Conservation (phyloP, 2,797 vertebrate genomes). For the Rhodeus uyekii region DNA sequence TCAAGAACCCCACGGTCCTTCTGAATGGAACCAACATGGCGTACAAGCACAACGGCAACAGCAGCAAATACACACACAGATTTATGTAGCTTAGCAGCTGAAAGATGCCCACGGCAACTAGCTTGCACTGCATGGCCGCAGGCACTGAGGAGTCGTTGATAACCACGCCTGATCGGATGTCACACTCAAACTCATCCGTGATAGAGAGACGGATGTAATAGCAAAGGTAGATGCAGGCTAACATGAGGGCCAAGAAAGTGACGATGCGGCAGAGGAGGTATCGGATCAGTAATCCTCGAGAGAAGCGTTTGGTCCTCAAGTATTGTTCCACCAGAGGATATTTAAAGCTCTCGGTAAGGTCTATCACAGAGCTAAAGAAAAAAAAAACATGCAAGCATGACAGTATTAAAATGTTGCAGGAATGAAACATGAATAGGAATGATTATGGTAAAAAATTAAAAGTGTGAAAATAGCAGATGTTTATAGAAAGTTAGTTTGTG, state of each 20-base stretch:
- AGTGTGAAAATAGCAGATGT: not conserved
- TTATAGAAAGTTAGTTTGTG: not conserved
- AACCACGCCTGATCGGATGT: constrained; percentile 86
- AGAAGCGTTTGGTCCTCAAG: constrained; percentile 86
- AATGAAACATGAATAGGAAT: not conserved
- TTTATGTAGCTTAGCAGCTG: constrained; percentile 91
- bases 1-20: constrained; percentile 77
- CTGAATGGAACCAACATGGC: constrained; percentile 80
- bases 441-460: not conserved
- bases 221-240: constrained; percentile 85
- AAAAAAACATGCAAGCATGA: constrained; percentile 23
- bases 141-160: constrained; percentile 81
- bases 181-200: constrained; percentile 88
- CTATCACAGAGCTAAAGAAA: constrained; percentile 57
- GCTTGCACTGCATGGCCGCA: constrained; percentile 86
- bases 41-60: constrained; percentile 85
- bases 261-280: constrained; percentile 85
- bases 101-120: constrained; percentile 93
- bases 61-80: constrained; percentile 79
- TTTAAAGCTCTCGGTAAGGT: constrained; percentile 85
- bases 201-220: constrained; percentile 89
- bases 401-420: not conserved
- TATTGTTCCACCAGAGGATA: constrained; percentile 95
- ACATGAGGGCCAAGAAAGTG: constrained; percentile 78
- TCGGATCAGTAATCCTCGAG: constrained; percentile 75